Evolutionary conservation across 2,888 invertebrate species (phyloP).

Genomic region (Morpho achilles): DNA sequence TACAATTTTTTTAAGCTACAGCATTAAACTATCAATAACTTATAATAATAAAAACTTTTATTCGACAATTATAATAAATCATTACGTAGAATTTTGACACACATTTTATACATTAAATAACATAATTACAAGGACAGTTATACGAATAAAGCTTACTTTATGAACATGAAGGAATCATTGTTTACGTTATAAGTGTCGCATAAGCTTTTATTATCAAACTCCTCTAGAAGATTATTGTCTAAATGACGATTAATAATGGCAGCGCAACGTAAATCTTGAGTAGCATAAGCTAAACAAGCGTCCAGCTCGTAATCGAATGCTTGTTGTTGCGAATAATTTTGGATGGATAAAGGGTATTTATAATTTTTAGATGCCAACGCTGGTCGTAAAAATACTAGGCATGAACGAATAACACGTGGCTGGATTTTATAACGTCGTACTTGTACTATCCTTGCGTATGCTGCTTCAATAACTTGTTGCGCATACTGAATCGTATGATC

Average conservation of each 20-base stretch:
- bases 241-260: slow-evolving; percentile 42
- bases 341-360: slow-evolving; percentile 17
- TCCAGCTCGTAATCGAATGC: slow-evolving; percentile 34
- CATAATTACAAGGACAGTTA: too few relatives aligned
- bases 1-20: too few relatives aligned
- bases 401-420: slow-evolving; percentile 34
- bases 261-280: slow-evolving; percentile 37
- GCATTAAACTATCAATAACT: too few relatives aligned
- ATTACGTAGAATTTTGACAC: too few relatives aligned
- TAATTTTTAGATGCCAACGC: background rate
- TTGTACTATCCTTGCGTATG: slow-evolving; percentile 36
- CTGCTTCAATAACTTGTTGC: slow-evolving; percentile 37
- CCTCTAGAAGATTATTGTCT: slow-evolving; percentile 31
- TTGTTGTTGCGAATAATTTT: slow-evolving; percentile 36
- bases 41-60: too few relatives aligned
- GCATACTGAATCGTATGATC: slow-evolving; percentile 44
- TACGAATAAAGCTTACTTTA: too few relatives aligned
- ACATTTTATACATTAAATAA: too few relatives aligned
- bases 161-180: background rate
- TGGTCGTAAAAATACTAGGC: slow-evolving; percentile 37
- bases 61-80: too few relatives aligned
- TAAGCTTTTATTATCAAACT: slow-evolving; percentile 34
- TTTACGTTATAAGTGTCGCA: slow-evolving; percentile 31
- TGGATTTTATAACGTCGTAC: slow-evolving; percentile 28
- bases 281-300: slow-evolving; percentile 31